Evolutionary conservation across 2,113 vertebrate genomes (phyloP), one percentile per base, ranked within the genome.

Genomic region (Apaloderma vittatum): DNA sequence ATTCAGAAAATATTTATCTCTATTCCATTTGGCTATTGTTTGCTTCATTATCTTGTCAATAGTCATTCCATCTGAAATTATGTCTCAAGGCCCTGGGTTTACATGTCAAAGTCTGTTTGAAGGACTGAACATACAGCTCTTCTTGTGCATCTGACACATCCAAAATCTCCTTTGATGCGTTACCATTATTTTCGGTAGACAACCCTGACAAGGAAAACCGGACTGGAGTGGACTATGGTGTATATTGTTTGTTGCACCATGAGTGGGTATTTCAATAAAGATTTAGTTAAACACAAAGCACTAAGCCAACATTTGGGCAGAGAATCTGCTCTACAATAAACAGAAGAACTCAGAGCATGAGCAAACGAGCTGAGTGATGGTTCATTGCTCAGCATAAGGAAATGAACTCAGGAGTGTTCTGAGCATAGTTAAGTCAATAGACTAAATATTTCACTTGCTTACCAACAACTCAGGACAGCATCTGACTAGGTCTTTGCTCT

Each of bases 381-480:
- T 46, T 92, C 87, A 67, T 58, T 89, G 93, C 90, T 89, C 83
- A 71, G 84, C 73, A 81, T 51, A 43, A 84, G 87, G 94, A 96
- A 89, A 78, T 46, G 8, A 91, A 67, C 59, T 70, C 6, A 15
- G 84, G 48, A 81, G 76, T 17, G 27, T 43, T 51, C 80, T 67
- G 87, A 72, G 59, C 43, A 52, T 49, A 84, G 94, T 89, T 66
- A 65, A 70, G 55, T 75, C 84, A 93, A 74, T 4, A 72, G 40
- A 24, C 30, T 86, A 75, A 94, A 46, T 45, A 67, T 80, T 93
- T 70, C 30, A 18, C 57, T 68, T 75, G 54, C 82, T 78, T 48
- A n/a, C 72, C 68, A 88, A 66, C 75, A 93, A 48, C 27, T 59
- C 54, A 10, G 30, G 3, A 3, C 21, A 40, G 57, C 3, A 3